These are phyloP conservation scores for Fragum sueziense DNA, from an alignment of 2,888 invertebrate species.

Conservation along the genomic window DNA sequence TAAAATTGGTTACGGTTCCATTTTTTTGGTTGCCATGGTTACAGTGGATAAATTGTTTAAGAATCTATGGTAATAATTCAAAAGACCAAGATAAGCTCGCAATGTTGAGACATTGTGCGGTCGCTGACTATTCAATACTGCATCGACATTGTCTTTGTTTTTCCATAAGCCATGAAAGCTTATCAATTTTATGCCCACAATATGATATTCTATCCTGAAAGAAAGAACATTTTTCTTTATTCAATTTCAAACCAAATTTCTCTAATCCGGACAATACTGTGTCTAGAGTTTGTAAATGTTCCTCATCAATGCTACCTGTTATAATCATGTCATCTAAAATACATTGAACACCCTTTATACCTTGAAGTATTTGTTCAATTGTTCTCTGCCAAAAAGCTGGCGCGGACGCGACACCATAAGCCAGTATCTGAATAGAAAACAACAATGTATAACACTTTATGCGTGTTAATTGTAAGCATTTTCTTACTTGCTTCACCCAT, in stretches of 20 bases:
- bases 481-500: constrained; percentile 42
- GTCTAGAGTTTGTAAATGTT: constrained; percentile 27
- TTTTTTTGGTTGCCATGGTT: too few species aligned
- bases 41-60: not conserved
- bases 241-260: too few species aligned
- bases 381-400: constrained; percentile 55
- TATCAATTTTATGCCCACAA: too few species aligned
- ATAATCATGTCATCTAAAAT: constrained; percentile 46
- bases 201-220: too few species aligned
- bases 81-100: too few species aligned
- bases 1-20: too few species aligned
- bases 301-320: constrained; percentile 33
- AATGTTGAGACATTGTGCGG: too few species aligned
- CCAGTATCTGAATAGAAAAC: constrained; percentile 37
- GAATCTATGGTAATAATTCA: constrained; percentile 4
- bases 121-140: constrained; percentile 21
- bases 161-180: constrained; percentile 28
- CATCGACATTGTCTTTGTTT: constrained; percentile 24
- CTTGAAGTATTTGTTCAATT: constrained; percentile 48
- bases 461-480: constrained; percentile 57
- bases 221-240: too few species aligned
- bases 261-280: constrained; percentile 41
- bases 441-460: constrained; percentile 47
- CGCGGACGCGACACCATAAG: constrained; percentile 48
- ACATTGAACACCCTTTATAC: constrained; percentile 28